A percentile compares a stretch with the other conserved stretches of the same genome.
These are phyloP conservation scores for Cyrtodaria siliqua DNA, from an alignment of 2,888 invertebrate species.

Conservation along the genomic window DNA sequence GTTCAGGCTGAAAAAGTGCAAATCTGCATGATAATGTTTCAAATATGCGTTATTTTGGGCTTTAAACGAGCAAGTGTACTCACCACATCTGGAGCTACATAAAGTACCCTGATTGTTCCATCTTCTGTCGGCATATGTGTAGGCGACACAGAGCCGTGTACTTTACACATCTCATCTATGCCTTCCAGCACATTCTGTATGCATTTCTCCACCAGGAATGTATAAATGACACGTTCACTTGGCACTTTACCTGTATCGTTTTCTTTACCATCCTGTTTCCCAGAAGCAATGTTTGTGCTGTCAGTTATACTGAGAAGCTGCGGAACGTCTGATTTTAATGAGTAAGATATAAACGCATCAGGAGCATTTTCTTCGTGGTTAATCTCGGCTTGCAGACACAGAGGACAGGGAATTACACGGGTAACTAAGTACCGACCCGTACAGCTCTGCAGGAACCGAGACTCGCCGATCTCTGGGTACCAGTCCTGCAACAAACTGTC, in stretches of 20 bases:
- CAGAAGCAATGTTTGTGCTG: background rate
- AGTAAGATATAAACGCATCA: conserved; percentile 39
- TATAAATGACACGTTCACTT: conserved; percentile 50
- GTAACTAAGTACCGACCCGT: conserved; percentile 98
- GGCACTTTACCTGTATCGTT: background rate
- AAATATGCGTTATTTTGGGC: no score
- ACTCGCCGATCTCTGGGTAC: conserved; percentile 97
- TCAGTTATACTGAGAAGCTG: conserved; percentile 12
- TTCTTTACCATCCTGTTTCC: background rate
- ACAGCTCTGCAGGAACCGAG: conserved; percentile 98
- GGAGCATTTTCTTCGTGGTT: conserved; percentile 32
- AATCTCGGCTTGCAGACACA: conserved; percentile 89
- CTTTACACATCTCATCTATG: conserved; percentile 91
- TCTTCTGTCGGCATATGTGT: conserved; percentile 72
- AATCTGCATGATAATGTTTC: no score
- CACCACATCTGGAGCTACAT: conserved; percentile 97
- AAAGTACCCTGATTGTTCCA: conserved; percentile 87
- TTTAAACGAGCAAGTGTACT: conserved; percentile 80
- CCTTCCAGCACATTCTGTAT: conserved; percentile 94
- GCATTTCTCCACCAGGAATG: conserved; percentile 95
- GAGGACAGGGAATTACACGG: conserved; percentile 96
- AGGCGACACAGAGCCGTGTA: conserved; percentile 91
- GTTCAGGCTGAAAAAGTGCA: no score
- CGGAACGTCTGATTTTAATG: conserved; percentile 9
- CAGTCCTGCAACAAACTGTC: conserved; percentile 98